A percentile compares a stretch with the other conserved stretches of the same genome.
These are phyloP conservation scores for Reticulitermes speratus DNA, from an alignment of 1,140 invertebrate genomes.

Conservation along the genomic window DNA sequence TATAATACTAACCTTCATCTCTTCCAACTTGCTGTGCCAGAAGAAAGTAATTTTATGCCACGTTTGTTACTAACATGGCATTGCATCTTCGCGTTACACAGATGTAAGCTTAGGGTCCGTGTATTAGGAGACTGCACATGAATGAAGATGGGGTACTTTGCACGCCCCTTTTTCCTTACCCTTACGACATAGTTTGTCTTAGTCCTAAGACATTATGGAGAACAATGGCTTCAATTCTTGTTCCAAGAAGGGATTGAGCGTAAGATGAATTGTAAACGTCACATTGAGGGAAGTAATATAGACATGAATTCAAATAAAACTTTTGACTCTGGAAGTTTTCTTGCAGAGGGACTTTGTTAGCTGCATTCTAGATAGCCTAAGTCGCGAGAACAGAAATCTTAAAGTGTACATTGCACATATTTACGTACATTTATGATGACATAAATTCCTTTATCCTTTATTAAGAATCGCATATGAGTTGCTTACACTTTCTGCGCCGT, in stretches of 20 bases:
- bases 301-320: background rate
- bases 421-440: too few species aligned
- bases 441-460: too few species aligned
- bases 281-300: background rate
- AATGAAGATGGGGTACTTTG: background rate
- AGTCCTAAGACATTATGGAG: background rate
- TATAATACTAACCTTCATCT: background rate
- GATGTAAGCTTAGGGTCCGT: background rate
- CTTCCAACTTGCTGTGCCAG: background rate
- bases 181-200: background rate
- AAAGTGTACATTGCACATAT: too few species aligned
- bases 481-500: too few species aligned
- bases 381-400: too few species aligned
- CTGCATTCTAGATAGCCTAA: too few species aligned
- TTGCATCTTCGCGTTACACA: constrained; percentile 5
- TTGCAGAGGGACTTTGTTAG: background rate
- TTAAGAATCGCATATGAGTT: too few species aligned
- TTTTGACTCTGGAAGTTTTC: background rate
- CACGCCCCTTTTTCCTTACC: background rate
- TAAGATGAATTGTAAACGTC: constrained; percentile 13
- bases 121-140: background rate
- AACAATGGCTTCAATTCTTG: background rate
- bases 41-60: background rate
- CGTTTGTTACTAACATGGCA: constrained; percentile 5
- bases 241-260: background rate